Base-by-base conservation (phyloP, 2,797 vertebrate genomes). In the Allochrocebus solatus region DNA sequence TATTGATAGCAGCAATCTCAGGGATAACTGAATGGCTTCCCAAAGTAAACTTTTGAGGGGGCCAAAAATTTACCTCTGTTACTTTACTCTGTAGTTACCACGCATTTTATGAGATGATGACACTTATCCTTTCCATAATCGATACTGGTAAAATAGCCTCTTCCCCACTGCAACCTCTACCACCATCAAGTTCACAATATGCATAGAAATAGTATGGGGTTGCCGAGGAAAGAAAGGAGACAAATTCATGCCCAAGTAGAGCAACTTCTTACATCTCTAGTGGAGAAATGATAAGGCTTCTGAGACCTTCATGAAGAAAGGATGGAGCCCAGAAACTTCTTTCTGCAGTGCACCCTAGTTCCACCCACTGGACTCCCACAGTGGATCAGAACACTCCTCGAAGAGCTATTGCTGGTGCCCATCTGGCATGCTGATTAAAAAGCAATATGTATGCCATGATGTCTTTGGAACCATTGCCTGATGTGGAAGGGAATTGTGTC, bases 361-460 rank as follows among this genome's bases (percentile, higher is more conserved):
- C 70, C 70, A 3, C 9, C 8, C 3, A 10, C 6, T 2, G 22
- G 30, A 12, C 41, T 22, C 7, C 72, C 22, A 11, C 14, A 2
- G 5, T 12, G 33, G 36, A 41, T 30, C 4, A 4, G 6, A 3
- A 24, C 26, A 3, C 8, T 4, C 6, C 28, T 6, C 24, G 1
- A n/a, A 72, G 8, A 46, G 26, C 11, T 22, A 22, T 19, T 4
- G 4, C 36, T 22, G 33, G 8, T 17, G 21, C 48, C 12, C 10
- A 53, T 10, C 30, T 57, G 46, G 30, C 33, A 6, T 2, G 10
- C 21, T 10, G 36, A 43, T n/a, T 43, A 30, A 8, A 74, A 43
- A 46, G 53, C 17, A 10, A 30, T 5, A 1, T 0, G 10, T 17
- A 11, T 13, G 6, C 19, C 48, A 36, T 43, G 28, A 46, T 4